Evolutionary conservation across 2,888 invertebrate species (phyloP), one percentile per base, ranked within the genome.

Genomic region (Lycia hirtaria): DNA sequence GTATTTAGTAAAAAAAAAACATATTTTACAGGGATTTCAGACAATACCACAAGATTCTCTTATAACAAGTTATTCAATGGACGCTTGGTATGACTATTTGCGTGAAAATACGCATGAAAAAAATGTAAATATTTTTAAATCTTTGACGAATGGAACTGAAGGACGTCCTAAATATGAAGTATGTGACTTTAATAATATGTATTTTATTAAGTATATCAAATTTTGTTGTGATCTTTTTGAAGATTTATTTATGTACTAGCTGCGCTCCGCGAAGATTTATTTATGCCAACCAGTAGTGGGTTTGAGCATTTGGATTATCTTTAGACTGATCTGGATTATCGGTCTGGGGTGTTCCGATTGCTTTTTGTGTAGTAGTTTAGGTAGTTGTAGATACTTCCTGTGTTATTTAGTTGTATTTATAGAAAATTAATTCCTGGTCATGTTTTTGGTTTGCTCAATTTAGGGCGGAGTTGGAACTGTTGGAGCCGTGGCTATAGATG

Each of bases 401-500:
- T n/a, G n/a, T n/a, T n/a, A n/a, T n/a, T n/a, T n/a, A n/a, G n/a
- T n/a, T n/a, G n/a, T n/a, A n/a, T n/a, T n/a, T n/a, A n/a, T n/a
- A n/a, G n/a, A n/a, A n/a, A n/a, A n/a, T 28, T n/a, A 28, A 9
- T 3, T 14, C 6, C 5, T n/a, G 6, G 3, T 35, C 4, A 35
- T 2, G 7, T 9, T 7, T 17, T 17, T 12, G 1, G 1, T 4
- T 15, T 24, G 9, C 12, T n/a, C 30, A 24, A 14, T 41, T 32
- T 52, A 91, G 83, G 93, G 92, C 41, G 96, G 94, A 54, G 95
- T 95, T 28, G 96, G 96, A 3, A 97, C 97, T 0, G 97, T 97
- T 0, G 97, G 97, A 1, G 96, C 97, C 3, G 96, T 97, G 1
- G 97, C 96, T 0, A 85, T 97, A 17, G 97, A 97, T 78, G 72